Evolutionary conservation across 2,797 vertebrate species (phyloP).

Genomic region (Ammospiza maritima): DNA sequence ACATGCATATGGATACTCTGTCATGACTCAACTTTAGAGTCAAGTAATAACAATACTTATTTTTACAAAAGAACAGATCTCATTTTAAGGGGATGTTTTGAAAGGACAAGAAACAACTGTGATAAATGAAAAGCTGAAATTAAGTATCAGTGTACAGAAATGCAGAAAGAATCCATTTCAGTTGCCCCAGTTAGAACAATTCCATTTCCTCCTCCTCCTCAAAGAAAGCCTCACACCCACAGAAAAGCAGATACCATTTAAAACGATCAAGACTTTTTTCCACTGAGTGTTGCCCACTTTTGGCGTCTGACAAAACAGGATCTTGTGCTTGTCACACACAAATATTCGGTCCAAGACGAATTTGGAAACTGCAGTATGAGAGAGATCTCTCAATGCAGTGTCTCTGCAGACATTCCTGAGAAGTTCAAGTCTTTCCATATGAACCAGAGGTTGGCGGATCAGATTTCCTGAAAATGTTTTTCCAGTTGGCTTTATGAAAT

Average conservation of each 20-base stretch:
- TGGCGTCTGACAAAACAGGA: slow-evolving; percentile 98
- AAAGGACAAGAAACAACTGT: slow-evolving; percentile 1
- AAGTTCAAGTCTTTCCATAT: slow-evolving; percentile 82
- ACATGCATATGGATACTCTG: not conserved
- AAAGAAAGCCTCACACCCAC: not conserved
- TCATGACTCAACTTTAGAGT: not conserved
- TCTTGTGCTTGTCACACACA: slow-evolving; percentile 96
- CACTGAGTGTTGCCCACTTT: slow-evolving; percentile 99
- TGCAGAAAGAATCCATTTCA: slow-evolving; percentile 13
- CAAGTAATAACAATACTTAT: not conserved
- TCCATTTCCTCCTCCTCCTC: not conserved
- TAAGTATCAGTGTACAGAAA: not conserved
- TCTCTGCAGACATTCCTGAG: slow-evolving; percentile 87
- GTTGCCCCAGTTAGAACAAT: not conserved
- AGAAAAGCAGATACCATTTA: slow-evolving; percentile 86
- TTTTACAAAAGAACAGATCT: not conserved
- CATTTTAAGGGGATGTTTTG: not conserved
- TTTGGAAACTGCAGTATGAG: slow-evolving; percentile 87
- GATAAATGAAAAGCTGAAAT: slow-evolving; percentile 9
- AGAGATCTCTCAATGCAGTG: slow-evolving; percentile 85
- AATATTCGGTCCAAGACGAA: slow-evolving; percentile 98
- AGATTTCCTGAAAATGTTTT: slow-evolving; percentile 57
- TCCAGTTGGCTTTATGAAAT: slow-evolving; percentile 73
- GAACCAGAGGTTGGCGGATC: slow-evolving; percentile 72
- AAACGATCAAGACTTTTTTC: slow-evolving; percentile 98